Base-by-base conservation (phyloP, 1,140 invertebrate species). In the Hylaeus volcanicus region DNA sequence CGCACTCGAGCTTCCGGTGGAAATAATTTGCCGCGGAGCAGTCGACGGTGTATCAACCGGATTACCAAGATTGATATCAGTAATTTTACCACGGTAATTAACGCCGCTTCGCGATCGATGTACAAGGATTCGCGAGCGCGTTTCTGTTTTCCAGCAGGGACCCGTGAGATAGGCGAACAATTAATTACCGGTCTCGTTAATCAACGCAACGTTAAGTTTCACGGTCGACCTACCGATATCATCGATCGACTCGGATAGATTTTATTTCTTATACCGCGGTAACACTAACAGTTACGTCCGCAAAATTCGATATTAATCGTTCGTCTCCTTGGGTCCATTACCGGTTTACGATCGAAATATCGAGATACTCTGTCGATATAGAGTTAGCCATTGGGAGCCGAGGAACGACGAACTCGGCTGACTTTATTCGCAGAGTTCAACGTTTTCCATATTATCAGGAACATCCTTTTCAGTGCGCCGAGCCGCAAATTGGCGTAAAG, bases 381-480 rank as follows among this genome's bases (percentile, higher is more conserved):
- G 11, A 9, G 8, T 41, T 78, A 84, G 58, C 58, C 69, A 79
- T 83, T 79, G 75, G 61, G 26, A 8, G 70, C 11, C 26, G 73
- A 56, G 69, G 14, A 65, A 74, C 72, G 81, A 69, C 77, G 63
- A 79, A 78, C 71, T 78, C 69, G 79, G 56, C 75, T 81, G 75
- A 83, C 80, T 71, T 82, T 81, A 82, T 81, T 79, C 63, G 45
- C 43, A 58, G 71, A 12, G 81, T 84, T 90, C 85, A 77, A 86
- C 81, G 71, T 76, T 88, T 88, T 89, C 82, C 85, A 81, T 82
- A 74, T 88, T 87, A 90, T 90, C 89, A 87, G 82, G 84, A 76
- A 91, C 88, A 90, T 91, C 89, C 88, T 91, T 88, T 87, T 90
- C 88, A 88, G 85, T 84, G 88, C 80, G 86, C 72, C 80, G 72